Percentiles rank a stretch among this genome's conserved stretches.
Evolutionary conservation across 2,888 invertebrate genomes (phyloP).

Genomic region (Synergus japonicus): DNA sequence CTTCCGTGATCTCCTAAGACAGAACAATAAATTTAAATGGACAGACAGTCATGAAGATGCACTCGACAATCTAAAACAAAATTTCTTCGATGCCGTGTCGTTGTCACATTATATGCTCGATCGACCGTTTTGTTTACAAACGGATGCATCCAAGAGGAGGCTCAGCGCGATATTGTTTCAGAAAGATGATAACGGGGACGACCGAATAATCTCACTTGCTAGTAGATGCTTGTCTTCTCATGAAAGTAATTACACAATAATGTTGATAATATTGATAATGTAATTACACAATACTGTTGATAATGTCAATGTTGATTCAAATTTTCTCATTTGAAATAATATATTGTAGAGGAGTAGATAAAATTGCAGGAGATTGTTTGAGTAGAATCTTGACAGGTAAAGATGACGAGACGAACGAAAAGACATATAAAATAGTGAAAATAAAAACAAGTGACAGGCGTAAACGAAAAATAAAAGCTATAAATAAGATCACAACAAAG

Average conservation of each 20-base stretch:
- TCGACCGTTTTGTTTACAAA: slow-evolving; percentile 47
- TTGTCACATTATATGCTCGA: slow-evolving; percentile 44
- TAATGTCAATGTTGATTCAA: neutral
- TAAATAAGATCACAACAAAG: neutral
- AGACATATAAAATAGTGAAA: no score
- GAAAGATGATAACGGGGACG: neutral
- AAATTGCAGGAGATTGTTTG: no score
- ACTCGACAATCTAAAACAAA: slow-evolving; percentile 35
- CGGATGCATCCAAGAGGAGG: slow-evolving; percentile 41
- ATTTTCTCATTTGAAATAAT: no score
- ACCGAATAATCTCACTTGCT: neutral
- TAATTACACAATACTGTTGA: slow-evolving; percentile 4
- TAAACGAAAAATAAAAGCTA: no score
- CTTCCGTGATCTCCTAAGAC: neutral
- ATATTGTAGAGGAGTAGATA: no score
- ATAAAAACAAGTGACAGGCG: no score
- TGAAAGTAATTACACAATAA: slow-evolving; percentile 43
- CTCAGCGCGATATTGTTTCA: slow-evolving; percentile 55
- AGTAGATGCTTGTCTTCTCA: slow-evolving; percentile 39
- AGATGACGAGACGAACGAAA: no score
- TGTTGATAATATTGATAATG: no score
- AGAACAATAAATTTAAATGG: neutral
- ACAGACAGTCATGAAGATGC: neutral
- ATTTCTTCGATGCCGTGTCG: slow-evolving; percentile 43
- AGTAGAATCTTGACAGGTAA: no score